Base-by-base conservation (phyloP, 2,888 invertebrate genomes). In the Cheilosia pagana region DNA sequence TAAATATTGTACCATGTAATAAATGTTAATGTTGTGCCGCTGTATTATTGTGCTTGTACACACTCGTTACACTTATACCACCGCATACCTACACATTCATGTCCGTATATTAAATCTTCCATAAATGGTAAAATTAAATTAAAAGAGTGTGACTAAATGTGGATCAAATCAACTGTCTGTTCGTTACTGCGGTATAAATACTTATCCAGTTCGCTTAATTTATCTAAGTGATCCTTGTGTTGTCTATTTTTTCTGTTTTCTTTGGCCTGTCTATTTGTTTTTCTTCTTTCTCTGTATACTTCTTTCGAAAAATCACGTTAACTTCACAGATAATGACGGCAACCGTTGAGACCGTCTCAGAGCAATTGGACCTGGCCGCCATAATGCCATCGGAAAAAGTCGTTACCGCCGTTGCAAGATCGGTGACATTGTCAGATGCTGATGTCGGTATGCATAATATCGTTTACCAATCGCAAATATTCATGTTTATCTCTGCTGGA, bases 301-400 rank as follows among this genome's bases (percentile, higher is more conserved):
- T 75, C 52, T 70, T 50, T 53, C 53, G 45, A 82, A 81, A 81
- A 59, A 70, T 81, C 77, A 75, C 85, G 50, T 81, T 85, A 85
- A 81, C 57, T 85, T 65, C 92, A 90, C 93, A 97, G 97, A 97
- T 97, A 90, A 96, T 97, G 96, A 97, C 98, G 88, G 98, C 98
- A 25, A 97, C 97, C n/a, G 97, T 98, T 89, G 97, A 98, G 93
- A 98, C 97, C 43, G 97, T 98, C 87, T 96, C 96, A 81, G 97
- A 97, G 91, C 96, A 97, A 91, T 93, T 98, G 89, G 98, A 98
- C 91, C 94, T 98, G 90, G 96, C 97, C 50, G 96, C 96, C 50
- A 95, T 96, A 50, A 94, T 98, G 89, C 97, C 98, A 60, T 93
- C 95, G 1, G 96, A 95, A 89, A 93, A 94, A 89, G 94, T 95